Evolutionary conservation across 2,797 vertebrate species (phyloP).

Genomic region (Antennarius maculatus): DNA sequence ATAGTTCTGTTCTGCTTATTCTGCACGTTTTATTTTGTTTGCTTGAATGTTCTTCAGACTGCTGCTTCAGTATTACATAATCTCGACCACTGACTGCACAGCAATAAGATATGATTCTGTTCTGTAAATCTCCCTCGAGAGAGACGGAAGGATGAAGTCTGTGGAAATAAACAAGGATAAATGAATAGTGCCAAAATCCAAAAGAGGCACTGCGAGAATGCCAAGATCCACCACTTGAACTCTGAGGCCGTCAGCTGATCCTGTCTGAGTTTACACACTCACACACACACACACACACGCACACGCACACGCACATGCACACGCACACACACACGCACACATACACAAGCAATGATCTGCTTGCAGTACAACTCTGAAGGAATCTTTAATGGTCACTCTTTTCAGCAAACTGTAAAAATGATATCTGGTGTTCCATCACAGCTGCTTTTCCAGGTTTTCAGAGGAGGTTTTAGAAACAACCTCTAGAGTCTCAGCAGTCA

Average conservation of each 20-base stretch:
- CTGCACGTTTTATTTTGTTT: background rate
- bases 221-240: constrained; percentile 16
- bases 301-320: constrained; percentile 8
- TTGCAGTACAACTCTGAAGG: too few relatives aligned
- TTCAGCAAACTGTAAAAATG: too few relatives aligned
- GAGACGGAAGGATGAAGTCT: constrained; percentile 1
- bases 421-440: too few relatives aligned
- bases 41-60: background rate
- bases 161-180: constrained; percentile 13
- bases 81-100: background rate
- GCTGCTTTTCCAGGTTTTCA: too few relatives aligned
- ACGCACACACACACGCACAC: background rate
- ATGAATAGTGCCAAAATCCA: constrained; percentile 4
- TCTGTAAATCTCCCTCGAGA: background rate
- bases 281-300: constrained; percentile 11
- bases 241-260: constrained; percentile 19
- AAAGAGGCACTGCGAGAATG: constrained; percentile 32
- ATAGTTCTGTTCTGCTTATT: background rate
- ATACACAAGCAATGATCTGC: background rate
- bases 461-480: too few relatives aligned
- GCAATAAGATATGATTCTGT: background rate
- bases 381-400: too few relatives aligned
- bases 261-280: constrained; percentile 9
- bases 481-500: too few relatives aligned
- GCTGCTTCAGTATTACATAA: constrained; percentile 5